Percentiles rank a stretch among this genome's conserved stretches.
Evolutionary conservation across 2,113 vertebrate genomes (phyloP).

Genomic region (Oriolus oriolus): DNA sequence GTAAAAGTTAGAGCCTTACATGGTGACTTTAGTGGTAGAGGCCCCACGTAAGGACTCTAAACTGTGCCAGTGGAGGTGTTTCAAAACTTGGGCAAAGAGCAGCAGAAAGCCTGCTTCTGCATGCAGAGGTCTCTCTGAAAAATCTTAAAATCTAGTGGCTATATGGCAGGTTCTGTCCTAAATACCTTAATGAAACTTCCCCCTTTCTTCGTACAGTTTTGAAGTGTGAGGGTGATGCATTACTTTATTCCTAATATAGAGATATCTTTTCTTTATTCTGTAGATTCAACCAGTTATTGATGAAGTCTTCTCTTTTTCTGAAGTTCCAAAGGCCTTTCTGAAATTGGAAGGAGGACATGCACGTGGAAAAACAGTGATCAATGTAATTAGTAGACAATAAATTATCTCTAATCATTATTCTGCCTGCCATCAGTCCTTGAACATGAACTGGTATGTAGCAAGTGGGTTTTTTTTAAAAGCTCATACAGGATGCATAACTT

Average conservation of each 20-base stretch:
- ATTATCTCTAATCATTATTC: background rate
- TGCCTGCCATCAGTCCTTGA: background rate
- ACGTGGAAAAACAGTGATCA: slow-evolving; percentile 90
- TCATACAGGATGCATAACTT: background rate
- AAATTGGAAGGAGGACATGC: slow-evolving; percentile 91
- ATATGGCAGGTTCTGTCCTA: background rate
- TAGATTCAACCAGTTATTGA: slow-evolving; percentile 91
- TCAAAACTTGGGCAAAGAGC: background rate
- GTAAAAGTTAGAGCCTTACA: background rate
- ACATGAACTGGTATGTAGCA: background rate
- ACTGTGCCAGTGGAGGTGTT: background rate
- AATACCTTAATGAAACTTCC: background rate
- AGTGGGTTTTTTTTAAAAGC: background rate
- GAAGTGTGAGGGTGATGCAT: background rate
- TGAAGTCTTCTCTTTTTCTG: slow-evolving; percentile 82
- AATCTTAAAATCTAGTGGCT: background rate
- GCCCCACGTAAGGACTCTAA: background rate
- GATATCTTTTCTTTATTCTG: slow-evolving; percentile 34
- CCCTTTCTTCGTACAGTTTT: background rate
- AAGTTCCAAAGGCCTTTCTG: slow-evolving; percentile 88
- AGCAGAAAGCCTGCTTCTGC: background rate
- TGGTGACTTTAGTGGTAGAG: background rate
- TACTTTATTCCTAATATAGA: background rate
- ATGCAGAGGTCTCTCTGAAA: background rate
- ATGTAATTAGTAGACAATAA: slow-evolving; percentile 68